Percentiles rank a stretch among this genome's conserved stretches.
Conservation (phyloP, 2,113 vertebrate genomes). For the Butorides virescens region DNA sequence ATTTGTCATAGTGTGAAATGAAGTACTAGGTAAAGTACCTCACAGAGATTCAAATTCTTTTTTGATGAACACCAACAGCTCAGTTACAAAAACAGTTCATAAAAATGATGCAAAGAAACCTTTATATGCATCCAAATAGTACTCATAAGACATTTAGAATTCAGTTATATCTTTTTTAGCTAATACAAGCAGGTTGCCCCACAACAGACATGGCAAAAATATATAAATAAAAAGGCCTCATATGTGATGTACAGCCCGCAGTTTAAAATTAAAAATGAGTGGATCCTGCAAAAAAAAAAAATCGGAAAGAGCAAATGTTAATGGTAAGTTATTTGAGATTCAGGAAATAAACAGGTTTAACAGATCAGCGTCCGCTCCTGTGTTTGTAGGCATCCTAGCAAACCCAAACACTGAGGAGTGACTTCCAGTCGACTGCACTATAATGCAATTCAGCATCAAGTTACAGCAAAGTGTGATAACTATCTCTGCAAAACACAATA, state of each 20-base stretch:
- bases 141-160: neutral
- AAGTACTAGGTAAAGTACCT: neutral
- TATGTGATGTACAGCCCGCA: neutral
- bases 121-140: neutral
- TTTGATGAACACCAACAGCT: neutral
- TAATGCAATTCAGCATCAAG: neutral
- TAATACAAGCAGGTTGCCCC: accelerated
- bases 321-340: neutral
- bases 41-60: neutral
- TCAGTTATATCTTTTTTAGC: neutral
- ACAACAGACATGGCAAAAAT: neutral
- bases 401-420: neutral
- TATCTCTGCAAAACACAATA: neutral
- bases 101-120: neutral
- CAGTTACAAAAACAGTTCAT: neutral
- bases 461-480: neutral
- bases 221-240: neutral
- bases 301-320: neutral
- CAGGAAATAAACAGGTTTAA: neutral
- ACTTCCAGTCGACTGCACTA: neutral
- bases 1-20: neutral
- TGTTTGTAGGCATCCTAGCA: neutral
- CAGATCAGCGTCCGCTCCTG: neutral
- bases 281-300: neutral
- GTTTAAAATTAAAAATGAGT: neutral